These are phyloP conservation scores for Cataglyphis cursor DNA, from an alignment of 2,888 invertebrate genomes.

Conservation along the genomic window DNA sequence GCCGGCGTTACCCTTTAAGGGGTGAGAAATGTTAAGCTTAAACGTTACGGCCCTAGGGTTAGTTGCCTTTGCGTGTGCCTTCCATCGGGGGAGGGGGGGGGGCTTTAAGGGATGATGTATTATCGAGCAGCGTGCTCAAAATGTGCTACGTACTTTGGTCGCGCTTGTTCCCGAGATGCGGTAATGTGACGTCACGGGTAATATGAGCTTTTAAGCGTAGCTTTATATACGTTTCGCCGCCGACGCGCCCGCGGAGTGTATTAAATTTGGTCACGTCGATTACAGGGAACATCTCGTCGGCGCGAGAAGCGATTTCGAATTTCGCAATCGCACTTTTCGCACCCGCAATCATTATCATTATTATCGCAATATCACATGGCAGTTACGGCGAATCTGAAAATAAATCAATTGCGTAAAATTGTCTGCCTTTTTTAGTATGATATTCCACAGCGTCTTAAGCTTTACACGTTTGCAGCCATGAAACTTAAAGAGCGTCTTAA, in stretches of 20 bases:
- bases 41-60: slow-evolving; percentile 84
- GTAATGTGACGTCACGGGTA: slow-evolving; percentile 65
- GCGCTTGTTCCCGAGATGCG: slow-evolving; percentile 67
- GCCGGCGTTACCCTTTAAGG: slow-evolving; percentile 83
- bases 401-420: neutral
- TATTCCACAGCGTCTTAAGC: neutral
- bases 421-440: neutral
- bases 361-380: neutral
- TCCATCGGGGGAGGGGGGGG: slow-evolving; percentile 68
- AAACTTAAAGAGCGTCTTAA: slow-evolving; percentile 82
- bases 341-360: slow-evolving; percentile 31
- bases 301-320: slow-evolving; percentile 20
- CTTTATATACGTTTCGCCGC: slow-evolving; percentile 57
- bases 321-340: slow-evolving; percentile 23
- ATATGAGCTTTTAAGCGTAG: slow-evolving; percentile 58
- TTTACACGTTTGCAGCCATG: slow-evolving; percentile 8
- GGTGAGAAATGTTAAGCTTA: slow-evolving; percentile 86
- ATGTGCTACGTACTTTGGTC: slow-evolving; percentile 75
- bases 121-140: slow-evolving; percentile 82
- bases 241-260: slow-evolving; percentile 46
- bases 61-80: slow-evolving; percentile 81
- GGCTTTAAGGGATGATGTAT: slow-evolving; percentile 86
- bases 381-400: neutral
- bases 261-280: slow-evolving; percentile 59
- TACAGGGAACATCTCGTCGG: slow-evolving; percentile 48